Evolutionary conservation across 2,797 vertebrate genomes (phyloP).

Genomic region (Hydrolagus colliei): DNA sequence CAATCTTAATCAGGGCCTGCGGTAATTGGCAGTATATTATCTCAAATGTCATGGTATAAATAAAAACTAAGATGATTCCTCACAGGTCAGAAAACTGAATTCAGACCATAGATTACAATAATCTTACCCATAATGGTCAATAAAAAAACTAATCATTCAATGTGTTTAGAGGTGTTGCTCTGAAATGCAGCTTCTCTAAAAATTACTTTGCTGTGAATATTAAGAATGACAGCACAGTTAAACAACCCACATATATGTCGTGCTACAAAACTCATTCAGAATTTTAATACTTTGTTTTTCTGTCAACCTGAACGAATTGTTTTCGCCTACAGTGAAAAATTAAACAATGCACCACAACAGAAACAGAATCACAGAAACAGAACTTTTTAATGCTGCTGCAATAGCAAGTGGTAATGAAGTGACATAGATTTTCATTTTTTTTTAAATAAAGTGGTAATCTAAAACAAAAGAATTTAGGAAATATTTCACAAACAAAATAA

Average conservation of each 20-base stretch:
- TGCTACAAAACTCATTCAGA: conserved; percentile 71
- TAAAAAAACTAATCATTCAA: conserved; percentile 75
- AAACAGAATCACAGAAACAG: conserved; percentile 35
- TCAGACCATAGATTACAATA: conserved; percentile 71
- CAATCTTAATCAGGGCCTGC: conserved; percentile 58
- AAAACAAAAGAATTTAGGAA: conserved; percentile 39
- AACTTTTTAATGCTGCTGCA: conserved; percentile 35
- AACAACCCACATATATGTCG: conserved; percentile 84
- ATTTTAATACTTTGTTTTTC: conserved; percentile 72
- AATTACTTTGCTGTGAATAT: conserved; percentile 80
- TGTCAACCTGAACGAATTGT: conserved; percentile 48
- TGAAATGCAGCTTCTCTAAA: conserved; percentile 74
- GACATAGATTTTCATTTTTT: conserved; percentile 54
- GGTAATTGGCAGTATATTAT: conserved; percentile 65
- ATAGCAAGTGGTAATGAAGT: conserved; percentile 51
- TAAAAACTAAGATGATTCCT: conserved; percentile 63
- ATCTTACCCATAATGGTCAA: conserved; percentile 69
- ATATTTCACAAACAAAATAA: conserved; percentile 38
- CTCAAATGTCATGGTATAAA: conserved; percentile 70
- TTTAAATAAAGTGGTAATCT: conserved; percentile 34
- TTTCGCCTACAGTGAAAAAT: background rate
- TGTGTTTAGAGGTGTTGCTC: conserved; percentile 72
- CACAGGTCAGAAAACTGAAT: conserved; percentile 73
- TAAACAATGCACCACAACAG: conserved; percentile 34
- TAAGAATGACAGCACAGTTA: conserved; percentile 94